Evolutionary conservation across 2,113 vertebrate species (phyloP).

Genomic region (Sorex fumeus): DNA sequence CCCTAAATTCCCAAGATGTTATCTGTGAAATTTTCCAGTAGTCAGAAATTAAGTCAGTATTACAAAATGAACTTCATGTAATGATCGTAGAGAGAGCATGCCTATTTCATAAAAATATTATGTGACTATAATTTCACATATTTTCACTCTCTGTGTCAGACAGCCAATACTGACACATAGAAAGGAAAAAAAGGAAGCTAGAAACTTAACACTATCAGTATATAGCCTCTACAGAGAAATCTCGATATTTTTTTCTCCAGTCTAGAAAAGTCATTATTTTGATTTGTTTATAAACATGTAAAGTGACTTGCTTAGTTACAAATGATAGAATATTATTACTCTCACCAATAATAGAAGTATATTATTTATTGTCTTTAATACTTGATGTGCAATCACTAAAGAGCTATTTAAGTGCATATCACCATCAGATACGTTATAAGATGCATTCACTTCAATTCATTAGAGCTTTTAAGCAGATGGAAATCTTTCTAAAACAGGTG

Average conservation of each 20-base stretch:
- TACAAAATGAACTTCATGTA: background rate
- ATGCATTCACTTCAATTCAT: constrained; percentile 20
- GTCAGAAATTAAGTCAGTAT: constrained; percentile 34
- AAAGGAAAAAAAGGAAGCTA: background rate
- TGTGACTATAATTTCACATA: background rate
- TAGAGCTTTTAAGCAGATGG: constrained; percentile 12
- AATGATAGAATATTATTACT: background rate
- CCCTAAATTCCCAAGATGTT: background rate
- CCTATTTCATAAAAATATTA: constrained; percentile 8
- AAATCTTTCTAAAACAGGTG: constrained; percentile 28
- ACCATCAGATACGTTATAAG: background rate
- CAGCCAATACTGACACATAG: background rate
- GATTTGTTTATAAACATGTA: constrained; percentile 15
- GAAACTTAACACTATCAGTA: background rate
- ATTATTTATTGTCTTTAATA: background rate
- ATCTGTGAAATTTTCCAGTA: background rate
- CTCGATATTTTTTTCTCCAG: background rate
- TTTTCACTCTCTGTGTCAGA: background rate
- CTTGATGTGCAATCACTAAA: background rate
- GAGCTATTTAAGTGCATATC: background rate
- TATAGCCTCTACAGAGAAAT: background rate
- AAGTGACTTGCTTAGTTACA: background rate
- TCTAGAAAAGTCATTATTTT: background rate
- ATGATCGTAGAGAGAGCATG: background rate
- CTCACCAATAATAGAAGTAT: background rate